Base-by-base conservation (phyloP, 2,888 invertebrate genomes). In the Drosophila nigricruria region DNA sequence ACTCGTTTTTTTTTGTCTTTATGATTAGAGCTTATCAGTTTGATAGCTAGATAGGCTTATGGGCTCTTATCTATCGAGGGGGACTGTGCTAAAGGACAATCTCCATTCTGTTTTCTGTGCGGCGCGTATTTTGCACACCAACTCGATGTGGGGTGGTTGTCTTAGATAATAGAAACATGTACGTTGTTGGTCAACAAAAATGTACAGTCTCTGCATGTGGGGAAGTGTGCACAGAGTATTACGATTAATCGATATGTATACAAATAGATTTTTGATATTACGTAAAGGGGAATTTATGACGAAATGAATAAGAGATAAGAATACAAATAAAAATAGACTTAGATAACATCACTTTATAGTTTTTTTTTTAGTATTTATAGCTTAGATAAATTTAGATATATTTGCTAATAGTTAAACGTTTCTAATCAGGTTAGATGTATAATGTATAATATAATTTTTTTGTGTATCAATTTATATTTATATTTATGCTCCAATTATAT, bases 31-130 rank as follows among this genome's bases (percentile, higher is more conserved):
- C 47, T 79, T 75, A 79, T 79, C 79, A 73, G 67, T 20, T 38
- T 52, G 81, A 80, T 59, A 59, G 27, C 25, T 42, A 59, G 77
- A 73, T 76, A 42, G 49, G 10, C 32, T 16, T 38, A 40, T 30
- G 54, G 20, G 40, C 40, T 42, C 60, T 75, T 81, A 84, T 81
- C 82, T 49, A 61, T 66, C 20, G 20, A 27, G 20, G 45, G 30
- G 47, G 25, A 20, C 65, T 59, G 54, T 56, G 47, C 81, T 10
- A 49, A 32, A 83, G 71, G 71, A 77, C 69, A 66, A 30, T 3
- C 53, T 32, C 38, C 81, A 81, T 77, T 74, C 74, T 71, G 69
- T 27, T 64, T 71, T 69, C n/a, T 49, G 40, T 53, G n/a, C 30
- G n/a, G 47, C 12, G 27, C 27, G n/a, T 5, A 47, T 47, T 47